phyloP scores from a whole-genome alignment of 2,113 vertebrate genomes.

The Himantopus leucocephalus region DNA sequence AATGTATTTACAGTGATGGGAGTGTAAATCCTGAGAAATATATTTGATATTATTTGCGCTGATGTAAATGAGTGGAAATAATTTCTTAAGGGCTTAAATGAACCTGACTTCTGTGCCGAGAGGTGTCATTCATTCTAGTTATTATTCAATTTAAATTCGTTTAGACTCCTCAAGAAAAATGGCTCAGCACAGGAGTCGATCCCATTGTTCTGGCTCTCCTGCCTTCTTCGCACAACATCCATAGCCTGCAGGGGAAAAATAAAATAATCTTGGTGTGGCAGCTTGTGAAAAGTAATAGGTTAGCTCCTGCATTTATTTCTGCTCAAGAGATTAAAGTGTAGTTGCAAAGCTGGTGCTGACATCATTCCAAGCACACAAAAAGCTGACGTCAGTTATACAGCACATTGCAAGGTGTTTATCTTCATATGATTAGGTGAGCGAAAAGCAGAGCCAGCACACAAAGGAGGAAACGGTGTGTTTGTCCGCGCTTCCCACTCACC shows the following conservation, averaged over 20 bases:
- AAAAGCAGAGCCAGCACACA: background rate
- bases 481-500: background rate
- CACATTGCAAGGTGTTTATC: conserved; percentile 53
- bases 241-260: background rate
- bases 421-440: conserved; percentile 52
- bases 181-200: background rate
- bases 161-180: background rate
- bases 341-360: conserved; percentile 30
- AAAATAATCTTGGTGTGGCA: conserved; percentile 2
- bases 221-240: background rate
- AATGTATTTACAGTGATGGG: background rate
- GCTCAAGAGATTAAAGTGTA: background rate
- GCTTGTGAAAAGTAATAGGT: background rate
- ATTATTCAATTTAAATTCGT: background rate
- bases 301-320: conserved; percentile 14
- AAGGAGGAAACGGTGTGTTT: background rate
- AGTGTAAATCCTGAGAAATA: background rate
- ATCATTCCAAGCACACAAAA: conserved; percentile 41
- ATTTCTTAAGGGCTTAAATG: background rate
- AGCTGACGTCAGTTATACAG: conserved; percentile 23
- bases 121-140: background rate
- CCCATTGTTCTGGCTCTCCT: background rate
- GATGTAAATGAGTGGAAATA: background rate
- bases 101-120: background rate
- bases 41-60: background rate